Evolutionary conservation across 2,113 vertebrate genomes (phyloP).

Genomic region (Nibea albiflora): DNA sequence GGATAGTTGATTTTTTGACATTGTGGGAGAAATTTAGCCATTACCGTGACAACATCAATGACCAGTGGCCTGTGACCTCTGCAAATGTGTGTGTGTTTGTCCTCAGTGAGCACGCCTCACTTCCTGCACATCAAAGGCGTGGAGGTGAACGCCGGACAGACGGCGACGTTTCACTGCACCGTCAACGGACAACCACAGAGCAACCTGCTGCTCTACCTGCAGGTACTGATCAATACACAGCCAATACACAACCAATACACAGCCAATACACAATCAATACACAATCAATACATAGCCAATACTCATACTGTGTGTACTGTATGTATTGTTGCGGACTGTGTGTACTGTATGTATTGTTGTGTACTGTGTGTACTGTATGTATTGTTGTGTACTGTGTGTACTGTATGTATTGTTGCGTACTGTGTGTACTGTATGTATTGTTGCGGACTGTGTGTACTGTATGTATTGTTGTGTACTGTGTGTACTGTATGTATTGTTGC

Average conservation of each 20-base stretch:
- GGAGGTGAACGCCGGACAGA: conserved; percentile 95
- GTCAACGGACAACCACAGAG: conserved; percentile 90
- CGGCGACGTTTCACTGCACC: conserved; percentile 92
- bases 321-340: no score
- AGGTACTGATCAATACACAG: conserved; percentile 82
- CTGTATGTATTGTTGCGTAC: neutral
- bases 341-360: no score
- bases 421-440: no score
- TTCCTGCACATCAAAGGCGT: conserved; percentile 95
- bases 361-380: no score
- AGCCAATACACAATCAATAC: no score
- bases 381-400: no score
- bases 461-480: no score
- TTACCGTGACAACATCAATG: neutral
- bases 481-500: neutral
- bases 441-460: no score
- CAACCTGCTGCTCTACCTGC: conserved; percentile 90
- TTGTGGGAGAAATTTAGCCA: neutral
- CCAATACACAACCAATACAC: neutral
- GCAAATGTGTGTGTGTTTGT: conserved; percentile 13
- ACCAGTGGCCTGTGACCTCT: conserved; percentile 32
- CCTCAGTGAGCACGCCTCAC: conserved; percentile 92
- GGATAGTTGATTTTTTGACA: conserved; percentile 32
- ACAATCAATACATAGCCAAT: no score
- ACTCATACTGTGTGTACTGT: no score